A percentile compares a stretch with the other conserved stretches of the same genome.
Evolutionary conservation across 2,888 invertebrate species (phyloP).

Genomic region (Papilio demoleus): DNA sequence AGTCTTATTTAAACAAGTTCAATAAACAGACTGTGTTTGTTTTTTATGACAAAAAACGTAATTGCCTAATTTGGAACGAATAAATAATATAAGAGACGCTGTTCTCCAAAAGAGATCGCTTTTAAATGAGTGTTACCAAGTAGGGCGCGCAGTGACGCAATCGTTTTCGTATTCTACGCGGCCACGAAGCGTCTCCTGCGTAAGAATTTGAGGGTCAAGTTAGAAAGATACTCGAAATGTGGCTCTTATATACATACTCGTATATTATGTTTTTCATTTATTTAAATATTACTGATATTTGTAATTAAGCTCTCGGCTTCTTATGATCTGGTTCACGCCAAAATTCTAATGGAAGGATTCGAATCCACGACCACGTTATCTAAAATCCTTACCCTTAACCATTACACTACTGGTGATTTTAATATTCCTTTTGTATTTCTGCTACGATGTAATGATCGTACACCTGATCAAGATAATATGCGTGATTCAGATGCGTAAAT

Average conservation of each 20-base stretch:
- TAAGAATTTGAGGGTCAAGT: constrained; percentile 51
- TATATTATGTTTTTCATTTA: no score
- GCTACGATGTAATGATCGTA: no score
- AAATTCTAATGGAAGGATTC: no score
- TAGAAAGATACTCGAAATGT: constrained; percentile 56
- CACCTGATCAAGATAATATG: background rate
- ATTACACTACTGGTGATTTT: no score
- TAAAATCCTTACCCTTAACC: no score
- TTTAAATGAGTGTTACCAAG: constrained; percentile 41
- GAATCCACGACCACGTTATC: no score
- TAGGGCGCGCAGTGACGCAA: constrained; percentile 47
- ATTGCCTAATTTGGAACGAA: constrained; percentile 25
- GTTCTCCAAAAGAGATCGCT: constrained; percentile 21
- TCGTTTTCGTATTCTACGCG: constrained; percentile 44
- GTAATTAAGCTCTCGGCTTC: no score
- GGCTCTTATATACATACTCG: background rate
- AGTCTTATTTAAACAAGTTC: constrained; percentile 4
- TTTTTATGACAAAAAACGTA: background rate
- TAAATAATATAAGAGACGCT: constrained; percentile 22
- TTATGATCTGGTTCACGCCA: no score
- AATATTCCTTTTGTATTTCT: no score
- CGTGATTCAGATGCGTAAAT: background rate
- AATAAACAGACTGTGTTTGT: constrained; percentile 5
- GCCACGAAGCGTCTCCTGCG: constrained; percentile 49
- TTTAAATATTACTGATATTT: no score